phyloP scores from a whole-genome alignment of 1,140 invertebrate species.

The Heterodera schachtii region DNA sequence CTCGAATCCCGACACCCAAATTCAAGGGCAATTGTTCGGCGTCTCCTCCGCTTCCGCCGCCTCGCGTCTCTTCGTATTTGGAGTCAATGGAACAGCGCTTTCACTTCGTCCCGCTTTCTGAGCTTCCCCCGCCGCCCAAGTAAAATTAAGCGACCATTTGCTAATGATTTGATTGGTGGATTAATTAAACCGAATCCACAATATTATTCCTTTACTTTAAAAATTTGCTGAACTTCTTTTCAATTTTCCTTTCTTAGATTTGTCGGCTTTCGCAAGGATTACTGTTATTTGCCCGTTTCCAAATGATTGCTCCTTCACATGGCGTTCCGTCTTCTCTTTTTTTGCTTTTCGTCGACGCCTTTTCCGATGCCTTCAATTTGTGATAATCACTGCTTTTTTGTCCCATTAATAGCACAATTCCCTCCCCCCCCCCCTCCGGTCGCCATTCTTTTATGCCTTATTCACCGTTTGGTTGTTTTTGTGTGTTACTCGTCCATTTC shows the following conservation, averaged over 20 bases:
- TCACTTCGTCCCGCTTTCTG: conserved; percentile 42
- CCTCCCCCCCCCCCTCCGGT: too few species aligned
- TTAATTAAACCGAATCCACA: too few species aligned
- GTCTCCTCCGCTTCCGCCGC: conserved; percentile 39
- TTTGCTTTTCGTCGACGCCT: too few species aligned
- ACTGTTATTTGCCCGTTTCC: background rate
- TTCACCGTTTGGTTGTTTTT: too few species aligned
- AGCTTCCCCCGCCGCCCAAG: conserved; percentile 42
- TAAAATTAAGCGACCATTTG: background rate
- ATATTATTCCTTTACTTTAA: too few species aligned
- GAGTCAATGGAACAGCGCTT: conserved; percentile 49
- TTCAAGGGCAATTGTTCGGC: background rate
- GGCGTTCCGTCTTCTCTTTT: too few species aligned
- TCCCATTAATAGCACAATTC: too few species aligned
- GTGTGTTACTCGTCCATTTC: too few species aligned
- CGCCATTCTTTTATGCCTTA: too few species aligned
- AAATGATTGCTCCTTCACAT: too few species aligned
- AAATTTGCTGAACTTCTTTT: background rate
- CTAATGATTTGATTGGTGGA: background rate
- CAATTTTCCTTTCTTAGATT: conserved; percentile 13
- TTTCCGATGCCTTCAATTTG: too few species aligned
- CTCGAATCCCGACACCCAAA: background rate
- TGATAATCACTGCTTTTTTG: too few species aligned
- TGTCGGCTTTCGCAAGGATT: conserved; percentile 43
- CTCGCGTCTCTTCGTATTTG: conserved; percentile 45